A percentile compares a stretch with the other conserved stretches of the same genome.
phyloP scores from a whole-genome alignment of 2,113 vertebrate genomes.

The Caranx melampygus region DNA sequence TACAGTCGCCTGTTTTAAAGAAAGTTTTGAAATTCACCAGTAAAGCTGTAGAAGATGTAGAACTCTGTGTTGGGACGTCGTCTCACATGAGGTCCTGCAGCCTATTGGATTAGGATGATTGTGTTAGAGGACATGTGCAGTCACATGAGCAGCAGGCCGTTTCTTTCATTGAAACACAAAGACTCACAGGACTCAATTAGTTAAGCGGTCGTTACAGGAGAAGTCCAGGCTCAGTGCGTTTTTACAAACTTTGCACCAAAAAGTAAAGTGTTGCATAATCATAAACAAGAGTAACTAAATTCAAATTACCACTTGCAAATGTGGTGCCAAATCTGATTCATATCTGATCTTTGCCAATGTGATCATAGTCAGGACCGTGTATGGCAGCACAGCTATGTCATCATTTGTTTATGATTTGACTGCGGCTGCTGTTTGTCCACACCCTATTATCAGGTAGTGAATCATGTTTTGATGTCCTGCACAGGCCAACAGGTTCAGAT shows the following conservation, averaged over 20 bases:
- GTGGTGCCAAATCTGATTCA: too few relatives aligned
- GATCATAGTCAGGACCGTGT: too few relatives aligned
- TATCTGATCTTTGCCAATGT: too few relatives aligned
- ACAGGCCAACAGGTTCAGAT: not conserved
- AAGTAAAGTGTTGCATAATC: not conserved
- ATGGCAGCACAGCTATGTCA: too few relatives aligned
- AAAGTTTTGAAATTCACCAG: not conserved
- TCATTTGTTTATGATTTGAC: too few relatives aligned
- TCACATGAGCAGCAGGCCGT: slow-evolving; percentile 69
- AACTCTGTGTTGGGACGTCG: not conserved
- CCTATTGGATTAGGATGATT: slow-evolving; percentile 79
- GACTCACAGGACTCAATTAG: slow-evolving; percentile 7
- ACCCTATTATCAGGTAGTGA: not conserved
- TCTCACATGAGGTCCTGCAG: slow-evolving; percentile 49
- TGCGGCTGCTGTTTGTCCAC: too few relatives aligned
- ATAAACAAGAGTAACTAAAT: not conserved
- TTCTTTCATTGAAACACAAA: slow-evolving; percentile 2
- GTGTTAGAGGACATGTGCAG: slow-evolving; percentile 74
- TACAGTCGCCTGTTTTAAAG: not conserved
- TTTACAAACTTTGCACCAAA: not conserved
- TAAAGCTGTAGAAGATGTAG: not conserved
- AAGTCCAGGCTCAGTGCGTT: not conserved
- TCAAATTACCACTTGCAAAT: not conserved
- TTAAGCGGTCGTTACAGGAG: not conserved
- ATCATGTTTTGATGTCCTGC: not conserved